Percentiles rank a stretch among this genome's conserved stretches.
These are phyloP conservation scores for Manacus vitellinus DNA, from an alignment of 2,113 vertebrate genomes.

Conservation along the genomic window DNA sequence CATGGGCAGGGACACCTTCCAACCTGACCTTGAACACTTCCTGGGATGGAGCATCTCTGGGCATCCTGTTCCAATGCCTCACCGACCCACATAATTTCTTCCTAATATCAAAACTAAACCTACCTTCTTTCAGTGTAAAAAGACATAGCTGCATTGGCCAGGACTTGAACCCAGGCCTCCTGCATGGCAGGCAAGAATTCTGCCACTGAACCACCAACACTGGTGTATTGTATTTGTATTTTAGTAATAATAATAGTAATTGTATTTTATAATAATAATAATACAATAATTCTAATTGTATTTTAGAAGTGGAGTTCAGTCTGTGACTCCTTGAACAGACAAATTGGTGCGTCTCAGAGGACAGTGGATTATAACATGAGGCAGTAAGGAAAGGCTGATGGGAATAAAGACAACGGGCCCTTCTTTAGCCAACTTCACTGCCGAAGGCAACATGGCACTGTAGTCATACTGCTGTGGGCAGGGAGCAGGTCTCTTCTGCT, in stretches of 20 bases:
- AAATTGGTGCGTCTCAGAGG: accelerated
- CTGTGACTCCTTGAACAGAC: neutral
- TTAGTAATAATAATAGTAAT: neutral
- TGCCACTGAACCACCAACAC: neutral
- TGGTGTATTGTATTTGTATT: neutral
- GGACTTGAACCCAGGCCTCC: neutral
- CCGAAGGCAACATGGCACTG: neutral
- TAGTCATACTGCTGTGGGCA: neutral
- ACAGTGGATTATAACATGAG: neutral
- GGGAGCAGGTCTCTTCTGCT: neutral
- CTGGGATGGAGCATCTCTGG: neutral
- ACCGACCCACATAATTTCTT: neutral
- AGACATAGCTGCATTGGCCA: neutral
- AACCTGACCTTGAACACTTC: neutral
- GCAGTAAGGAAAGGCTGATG: neutral
- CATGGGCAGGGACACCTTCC: neutral
- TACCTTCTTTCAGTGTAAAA: neutral
- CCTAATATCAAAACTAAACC: neutral
- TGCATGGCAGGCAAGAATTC: neutral
- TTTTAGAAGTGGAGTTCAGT: neutral
- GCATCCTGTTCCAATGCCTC: neutral
- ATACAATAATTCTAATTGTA: neutral
- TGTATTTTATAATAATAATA: neutral
- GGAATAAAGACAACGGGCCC: neutral
- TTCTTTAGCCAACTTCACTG: neutral